These are phyloP conservation scores for Meloidogyne floridensis DNA, from an alignment of 1,140 invertebrate species.

Conservation along the genomic window DNA sequence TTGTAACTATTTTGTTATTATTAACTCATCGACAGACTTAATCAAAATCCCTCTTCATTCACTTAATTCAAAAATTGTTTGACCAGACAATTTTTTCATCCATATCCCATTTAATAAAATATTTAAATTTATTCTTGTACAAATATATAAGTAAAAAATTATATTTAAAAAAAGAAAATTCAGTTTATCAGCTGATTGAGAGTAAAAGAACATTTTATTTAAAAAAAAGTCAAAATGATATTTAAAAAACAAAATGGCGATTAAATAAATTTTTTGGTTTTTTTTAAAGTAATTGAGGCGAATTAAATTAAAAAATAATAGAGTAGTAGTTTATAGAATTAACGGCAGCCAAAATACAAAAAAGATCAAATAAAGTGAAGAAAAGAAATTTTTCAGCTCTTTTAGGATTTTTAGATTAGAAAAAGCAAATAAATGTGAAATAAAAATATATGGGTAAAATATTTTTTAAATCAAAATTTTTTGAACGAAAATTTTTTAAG, in stretches of 20 bases:
- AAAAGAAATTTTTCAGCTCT: background rate
- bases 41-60: too few species aligned
- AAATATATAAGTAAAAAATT: too few species aligned
- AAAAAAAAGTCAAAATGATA: background rate
- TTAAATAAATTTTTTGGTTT: background rate
- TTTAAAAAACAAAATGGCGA: background rate
- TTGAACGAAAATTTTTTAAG: too few species aligned
- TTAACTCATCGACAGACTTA: too few species aligned
- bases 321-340: background rate
- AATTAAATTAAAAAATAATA: background rate
- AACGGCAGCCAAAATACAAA: background rate
- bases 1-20: too few species aligned
- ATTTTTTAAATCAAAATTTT: background rate
- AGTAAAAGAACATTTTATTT: too few species aligned
- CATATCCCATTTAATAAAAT: too few species aligned
- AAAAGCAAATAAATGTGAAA: background rate
- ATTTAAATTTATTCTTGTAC: too few species aligned
- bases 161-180: background rate
- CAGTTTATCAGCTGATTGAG: background rate
- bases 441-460: background rate
- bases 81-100: too few species aligned
- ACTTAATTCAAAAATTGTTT: too few species aligned
- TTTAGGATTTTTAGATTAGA: background rate
- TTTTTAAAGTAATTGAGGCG: constrained; percentile 8
- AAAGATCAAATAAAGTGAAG: background rate